These are phyloP conservation scores for Empidonax alnorum DNA, from an alignment of 2,113 vertebrate species.

Conservation along the genomic window DNA sequence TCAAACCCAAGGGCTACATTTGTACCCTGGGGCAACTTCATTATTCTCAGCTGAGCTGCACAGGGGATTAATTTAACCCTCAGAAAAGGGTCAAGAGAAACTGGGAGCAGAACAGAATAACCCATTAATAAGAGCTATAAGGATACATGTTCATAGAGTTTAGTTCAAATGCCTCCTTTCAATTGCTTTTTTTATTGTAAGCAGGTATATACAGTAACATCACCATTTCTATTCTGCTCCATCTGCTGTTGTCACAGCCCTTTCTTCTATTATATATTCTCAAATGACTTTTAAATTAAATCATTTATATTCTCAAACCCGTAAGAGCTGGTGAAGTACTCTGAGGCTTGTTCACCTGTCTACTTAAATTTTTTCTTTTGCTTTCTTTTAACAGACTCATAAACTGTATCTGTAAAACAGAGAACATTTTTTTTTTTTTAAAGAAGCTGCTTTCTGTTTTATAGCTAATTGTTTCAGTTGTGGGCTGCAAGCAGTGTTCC, in stretches of 20 bases:
- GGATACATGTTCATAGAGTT: not conserved
- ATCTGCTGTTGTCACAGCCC: not conserved
- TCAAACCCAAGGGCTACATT: constrained; percentile 31
- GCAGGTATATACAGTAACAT: not conserved
- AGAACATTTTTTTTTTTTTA: not conserved
- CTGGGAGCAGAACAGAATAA: not conserved
- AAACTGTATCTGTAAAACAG: not conserved
- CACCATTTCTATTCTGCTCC: not conserved
- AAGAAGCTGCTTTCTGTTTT: not conserved
- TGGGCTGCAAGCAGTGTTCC: constrained; percentile 8
- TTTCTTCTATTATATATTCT: not conserved
- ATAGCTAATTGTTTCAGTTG: constrained; percentile 18
- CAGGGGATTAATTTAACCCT: constrained; percentile 47
- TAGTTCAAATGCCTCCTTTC: not conserved
- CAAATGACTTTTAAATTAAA: constrained; percentile 12
- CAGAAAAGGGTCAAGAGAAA: constrained; percentile 28
- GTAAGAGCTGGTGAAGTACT: not conserved
- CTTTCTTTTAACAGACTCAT: constrained; percentile 1
- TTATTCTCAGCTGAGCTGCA: constrained; percentile 34
- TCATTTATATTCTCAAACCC: not conserved
- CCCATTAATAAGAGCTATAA: not conserved
- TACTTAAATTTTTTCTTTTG: not conserved
- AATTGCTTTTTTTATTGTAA: not conserved
- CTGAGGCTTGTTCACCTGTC: not conserved
- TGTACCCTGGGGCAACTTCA: not conserved